Conservation (phyloP, 2,888 invertebrate genomes). For the Andrena bucephala region DNA sequence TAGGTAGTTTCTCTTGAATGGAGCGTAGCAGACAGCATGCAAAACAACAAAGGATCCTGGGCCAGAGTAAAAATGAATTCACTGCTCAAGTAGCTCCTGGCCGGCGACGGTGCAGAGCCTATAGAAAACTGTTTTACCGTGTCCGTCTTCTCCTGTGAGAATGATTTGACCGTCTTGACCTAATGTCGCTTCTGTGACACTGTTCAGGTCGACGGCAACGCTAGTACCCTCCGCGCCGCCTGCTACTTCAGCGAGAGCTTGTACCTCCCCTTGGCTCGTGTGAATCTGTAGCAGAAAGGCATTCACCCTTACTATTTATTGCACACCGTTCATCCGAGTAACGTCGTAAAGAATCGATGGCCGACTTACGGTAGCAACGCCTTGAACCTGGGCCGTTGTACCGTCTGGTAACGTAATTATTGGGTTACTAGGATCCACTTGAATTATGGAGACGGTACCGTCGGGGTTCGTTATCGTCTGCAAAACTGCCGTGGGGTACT, state of each 20-base stretch:
- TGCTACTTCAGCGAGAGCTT: constrained; percentile 90
- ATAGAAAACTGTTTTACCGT: constrained; percentile 88
- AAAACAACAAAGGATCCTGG: constrained; percentile 78
- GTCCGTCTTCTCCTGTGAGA: constrained; percentile 97
- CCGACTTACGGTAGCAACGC: constrained; percentile 88
- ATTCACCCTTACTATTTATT: not conserved
- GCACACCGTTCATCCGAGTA: no score
- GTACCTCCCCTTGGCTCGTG: constrained; percentile 87
- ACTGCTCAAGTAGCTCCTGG: constrained; percentile 84
- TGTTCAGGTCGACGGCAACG: constrained; percentile 94
- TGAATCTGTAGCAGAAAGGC: constrained; percentile 81
- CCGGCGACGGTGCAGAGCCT: constrained; percentile 85
- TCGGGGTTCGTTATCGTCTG: constrained; percentile 99
- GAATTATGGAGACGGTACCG: constrained; percentile 97
- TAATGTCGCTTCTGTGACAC: constrained; percentile 95
- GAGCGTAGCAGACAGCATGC: constrained; percentile 82
- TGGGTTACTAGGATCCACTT: constrained; percentile 96
- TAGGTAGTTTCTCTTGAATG: constrained; percentile 75
- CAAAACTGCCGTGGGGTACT: constrained; percentile 95
- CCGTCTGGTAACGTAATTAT: constrained; percentile 98
- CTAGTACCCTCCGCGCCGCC: constrained; percentile 88
- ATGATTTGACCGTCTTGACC: constrained; percentile 98
- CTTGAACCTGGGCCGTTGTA: constrained; percentile 97
- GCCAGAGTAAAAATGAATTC: constrained; percentile 77
- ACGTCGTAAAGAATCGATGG: not conserved